phyloP scores from a whole-genome alignment of 92 coral and sea anemone genomes.

The Metridium senile region DNA sequence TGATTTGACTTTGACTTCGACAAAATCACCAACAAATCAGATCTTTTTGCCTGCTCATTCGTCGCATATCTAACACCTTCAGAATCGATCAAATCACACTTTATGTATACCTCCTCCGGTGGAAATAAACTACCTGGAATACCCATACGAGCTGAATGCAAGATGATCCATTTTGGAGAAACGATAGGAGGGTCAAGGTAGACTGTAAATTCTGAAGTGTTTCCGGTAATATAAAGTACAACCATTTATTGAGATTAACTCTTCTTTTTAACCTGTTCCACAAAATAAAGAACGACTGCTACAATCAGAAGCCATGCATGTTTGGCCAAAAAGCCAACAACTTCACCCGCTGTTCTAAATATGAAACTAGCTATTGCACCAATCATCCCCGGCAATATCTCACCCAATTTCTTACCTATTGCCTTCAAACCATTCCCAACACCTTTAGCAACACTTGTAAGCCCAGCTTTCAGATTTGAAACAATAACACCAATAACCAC shows the following conservation, averaged over 20 bases:
- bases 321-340: conserved; percentile 35
- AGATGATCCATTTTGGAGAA: conserved; percentile 25
- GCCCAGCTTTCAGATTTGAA: conserved; percentile 18
- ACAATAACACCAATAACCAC: conserved; percentile 52
- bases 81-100: too few species aligned
- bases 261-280: conserved; percentile 52
- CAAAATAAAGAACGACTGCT: conserved; percentile 42
- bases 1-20: too few species aligned
- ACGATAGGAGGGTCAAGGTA: conserved; percentile 30
- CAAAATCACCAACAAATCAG: too few species aligned
- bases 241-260: conserved; percentile 16
- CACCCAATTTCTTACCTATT: conserved; percentile 38
- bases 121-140: too few species aligned
- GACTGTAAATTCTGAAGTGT: conserved; percentile 22
- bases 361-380: conserved; percentile 55
- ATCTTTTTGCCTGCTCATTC: too few species aligned
- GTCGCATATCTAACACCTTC: too few species aligned
- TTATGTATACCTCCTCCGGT: too few species aligned
- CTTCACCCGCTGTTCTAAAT: conserved; percentile 52
- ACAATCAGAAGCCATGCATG: conserved; percentile 55
- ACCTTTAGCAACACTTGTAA: conserved; percentile 41
- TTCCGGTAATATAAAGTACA: conserved; percentile 22
- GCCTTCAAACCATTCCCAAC: conserved; percentile 48
- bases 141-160: too few species aligned
- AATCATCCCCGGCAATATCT: conserved; percentile 47